These are phyloP conservation scores for Accipiter virgatus DNA, from an alignment of 2,113 vertebrate genomes.

Conservation along the genomic window DNA sequence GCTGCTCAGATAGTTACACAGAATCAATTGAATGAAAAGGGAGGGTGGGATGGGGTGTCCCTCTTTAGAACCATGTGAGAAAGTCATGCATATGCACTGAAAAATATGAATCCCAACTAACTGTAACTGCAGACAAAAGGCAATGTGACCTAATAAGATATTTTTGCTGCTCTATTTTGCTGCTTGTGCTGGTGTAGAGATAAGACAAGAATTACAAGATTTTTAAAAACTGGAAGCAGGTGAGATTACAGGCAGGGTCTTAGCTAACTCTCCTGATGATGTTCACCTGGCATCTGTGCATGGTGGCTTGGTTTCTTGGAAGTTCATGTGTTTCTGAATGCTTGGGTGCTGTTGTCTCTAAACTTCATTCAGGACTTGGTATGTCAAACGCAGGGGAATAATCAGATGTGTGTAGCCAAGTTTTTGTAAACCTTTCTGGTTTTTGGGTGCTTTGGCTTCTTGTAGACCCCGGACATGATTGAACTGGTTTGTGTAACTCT, in stretches of 20 bases:
- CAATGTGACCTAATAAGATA: not conserved
- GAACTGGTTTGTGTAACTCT: not conserved
- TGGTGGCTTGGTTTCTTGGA: rapidly evolving
- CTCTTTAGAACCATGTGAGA: not conserved
- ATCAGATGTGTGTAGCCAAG: not conserved
- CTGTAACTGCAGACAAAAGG: not conserved
- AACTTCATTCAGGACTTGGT: not conserved
- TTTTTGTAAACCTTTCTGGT: not conserved
- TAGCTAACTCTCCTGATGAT: not conserved
- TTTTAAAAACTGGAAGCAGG: not conserved
- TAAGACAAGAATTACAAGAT: not conserved
- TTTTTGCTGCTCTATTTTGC: not conserved
- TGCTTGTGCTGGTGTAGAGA: not conserved
- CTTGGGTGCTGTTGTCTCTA: not conserved
- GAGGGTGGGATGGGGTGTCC: not conserved
- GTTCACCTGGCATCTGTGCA: not conserved
- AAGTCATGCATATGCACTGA: not conserved
- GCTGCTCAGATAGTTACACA: not conserved
- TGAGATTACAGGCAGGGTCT: not conserved
- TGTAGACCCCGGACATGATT: rapidly evolving
- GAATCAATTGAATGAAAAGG: not conserved
- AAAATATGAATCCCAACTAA: not conserved
- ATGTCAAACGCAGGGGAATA: not conserved
- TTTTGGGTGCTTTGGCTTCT: not conserved
- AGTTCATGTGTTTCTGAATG: not conserved